phyloP scores from a whole-genome alignment of 2,797 vertebrate genomes.

The Coregonus sp. region DNA sequence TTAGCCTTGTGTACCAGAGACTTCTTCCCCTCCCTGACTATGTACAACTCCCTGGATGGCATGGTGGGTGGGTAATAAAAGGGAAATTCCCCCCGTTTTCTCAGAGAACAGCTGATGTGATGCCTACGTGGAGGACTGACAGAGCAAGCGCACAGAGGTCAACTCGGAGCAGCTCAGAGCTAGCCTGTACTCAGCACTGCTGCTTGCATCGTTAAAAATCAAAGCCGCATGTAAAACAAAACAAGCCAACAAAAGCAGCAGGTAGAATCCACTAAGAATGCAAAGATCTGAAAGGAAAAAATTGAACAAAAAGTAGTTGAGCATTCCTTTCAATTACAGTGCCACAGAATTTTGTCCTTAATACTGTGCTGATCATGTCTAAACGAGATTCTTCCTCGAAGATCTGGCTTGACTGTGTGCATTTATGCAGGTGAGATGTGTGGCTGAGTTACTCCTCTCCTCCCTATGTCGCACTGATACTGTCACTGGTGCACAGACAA shows the following conservation, averaged over 20 bases:
- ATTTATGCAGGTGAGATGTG: background rate
- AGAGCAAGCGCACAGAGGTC: background rate
- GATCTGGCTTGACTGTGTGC: background rate
- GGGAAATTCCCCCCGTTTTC: background rate
- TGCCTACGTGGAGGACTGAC: background rate
- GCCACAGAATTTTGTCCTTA: background rate
- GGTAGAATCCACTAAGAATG: background rate
- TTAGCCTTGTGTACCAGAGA: conserved; percentile 75
- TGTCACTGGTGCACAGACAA: background rate
- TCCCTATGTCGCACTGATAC: background rate
- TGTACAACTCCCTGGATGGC: conserved; percentile 86
- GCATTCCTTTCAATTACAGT: background rate
- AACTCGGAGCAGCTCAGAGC: background rate
- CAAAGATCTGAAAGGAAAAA: background rate
- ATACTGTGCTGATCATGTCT: too few species aligned
- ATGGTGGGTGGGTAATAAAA: conserved; percentile 61
- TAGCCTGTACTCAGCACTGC: background rate
- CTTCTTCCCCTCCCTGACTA: conserved; percentile 75
- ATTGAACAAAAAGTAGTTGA: background rate
- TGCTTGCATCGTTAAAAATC: background rate
- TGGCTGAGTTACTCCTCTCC: background rate
- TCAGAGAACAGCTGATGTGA: background rate
- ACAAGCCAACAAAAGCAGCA: background rate
- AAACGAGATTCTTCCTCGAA: too few species aligned
- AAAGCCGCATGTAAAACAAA: background rate